These are phyloP conservation scores for Dynastes grantii DNA, from an alignment of 2,888 invertebrate species.

Conservation along the genomic window DNA sequence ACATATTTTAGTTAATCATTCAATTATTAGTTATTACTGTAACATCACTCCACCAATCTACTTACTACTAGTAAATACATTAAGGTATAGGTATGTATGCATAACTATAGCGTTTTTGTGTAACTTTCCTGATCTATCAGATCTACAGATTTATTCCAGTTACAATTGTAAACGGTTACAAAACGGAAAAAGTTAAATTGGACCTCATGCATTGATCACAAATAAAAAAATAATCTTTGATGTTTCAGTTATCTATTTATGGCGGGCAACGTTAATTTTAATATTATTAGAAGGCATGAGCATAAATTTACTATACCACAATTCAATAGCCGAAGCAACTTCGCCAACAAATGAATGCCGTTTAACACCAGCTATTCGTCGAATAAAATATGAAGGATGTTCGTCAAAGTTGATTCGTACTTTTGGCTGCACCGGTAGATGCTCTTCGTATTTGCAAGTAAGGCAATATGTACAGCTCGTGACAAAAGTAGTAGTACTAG, in stretches of 20 bases:
- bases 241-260: constrained; percentile 15
- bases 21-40: too few relatives aligned
- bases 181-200: too few relatives aligned
- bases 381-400: constrained; percentile 29
- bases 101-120: too few relatives aligned
- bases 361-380: constrained; percentile 26
- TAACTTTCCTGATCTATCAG: too few relatives aligned
- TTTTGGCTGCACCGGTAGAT: constrained; percentile 22
- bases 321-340: background rate
- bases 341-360: constrained; percentile 10
- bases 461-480: background rate
- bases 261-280: background rate
- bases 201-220: too few relatives aligned
- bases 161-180: background rate
- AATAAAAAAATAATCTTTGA: background rate
- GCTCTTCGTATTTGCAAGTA: constrained; percentile 29
- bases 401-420: constrained; percentile 26
- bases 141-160: too few relatives aligned
- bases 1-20: too few relatives aligned
- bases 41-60: too few relatives aligned
- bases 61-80: too few relatives aligned
- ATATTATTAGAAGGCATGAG: constrained; percentile 3
- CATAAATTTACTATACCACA: constrained; percentile 1
- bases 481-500: too few relatives aligned
- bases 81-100: too few relatives aligned